Evolutionary conservation across 1,140 invertebrate genomes (phyloP), one percentile per base, ranked within the genome.

Genomic region (Hetaerina americana): DNA sequence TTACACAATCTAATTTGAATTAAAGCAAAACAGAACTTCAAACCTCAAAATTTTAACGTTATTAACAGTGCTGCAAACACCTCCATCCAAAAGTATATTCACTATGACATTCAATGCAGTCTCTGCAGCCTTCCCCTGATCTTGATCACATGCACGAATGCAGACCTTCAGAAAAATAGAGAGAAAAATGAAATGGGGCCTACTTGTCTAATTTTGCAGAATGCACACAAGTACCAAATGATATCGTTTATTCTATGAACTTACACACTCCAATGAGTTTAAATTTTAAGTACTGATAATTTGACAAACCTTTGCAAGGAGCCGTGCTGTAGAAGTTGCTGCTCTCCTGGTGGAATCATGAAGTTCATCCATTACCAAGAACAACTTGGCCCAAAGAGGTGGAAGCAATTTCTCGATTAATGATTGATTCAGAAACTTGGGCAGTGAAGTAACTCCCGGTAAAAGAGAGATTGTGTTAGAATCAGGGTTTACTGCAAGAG

Each of bases 351-450:
- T 96, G 26, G 88, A 89, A 79, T 95, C 93, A 78, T 97, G 95
- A 76, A 96, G 92, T 81, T 97, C 95, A 80, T 97, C 95, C 88
- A 95, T 91, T 0, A 97, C 94, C 29, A 92, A 82, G 77, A 97
- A 94, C 29, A 96, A 81, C 78, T 91, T 89, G 12, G 84, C 84
- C 92, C 94, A 96, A 2, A 97, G 82, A 75, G 89, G 87, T 0
- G 87, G 85, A 69, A 95, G 10, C 22, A 57, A 10, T 57, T 57
- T 57, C 22, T 57, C 40, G 15, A 57, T 57, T n/a, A 57, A 57
- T 2, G 15, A 12, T 18, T 12, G 40, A 10, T n/a, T 10, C 15
- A 57, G 40, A 12, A 57, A 57, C 15, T n/a, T 12, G 22, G 40
- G 40, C 22, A 57, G 22, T 18, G 15, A 57, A 10, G 40, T 57